Percentiles rank a stretch among this genome's conserved stretches.
Conservation (phyloP, 1,140 invertebrate genomes). For the Drosophila subobscura region DNA sequence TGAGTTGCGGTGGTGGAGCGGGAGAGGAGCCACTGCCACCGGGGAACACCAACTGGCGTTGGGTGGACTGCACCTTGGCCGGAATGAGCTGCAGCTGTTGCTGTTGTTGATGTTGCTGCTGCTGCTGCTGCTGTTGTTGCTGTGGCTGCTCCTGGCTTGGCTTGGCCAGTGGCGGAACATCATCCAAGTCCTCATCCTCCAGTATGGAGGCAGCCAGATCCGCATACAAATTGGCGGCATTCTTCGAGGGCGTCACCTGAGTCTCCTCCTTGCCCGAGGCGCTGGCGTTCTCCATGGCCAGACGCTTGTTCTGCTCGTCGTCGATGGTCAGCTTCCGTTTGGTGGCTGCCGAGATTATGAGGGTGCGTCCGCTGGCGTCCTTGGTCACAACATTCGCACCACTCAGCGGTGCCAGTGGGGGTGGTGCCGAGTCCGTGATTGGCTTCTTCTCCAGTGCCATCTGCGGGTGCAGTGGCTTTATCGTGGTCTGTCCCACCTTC, state of each 20-base stretch:
- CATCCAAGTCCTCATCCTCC: constrained; percentile 88
- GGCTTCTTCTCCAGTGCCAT: constrained; percentile 70
- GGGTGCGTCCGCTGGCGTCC: constrained; percentile 83
- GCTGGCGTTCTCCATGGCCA: constrained; percentile 63
- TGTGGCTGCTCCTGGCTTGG: constrained; percentile 56
- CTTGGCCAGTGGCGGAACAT: constrained; percentile 76
- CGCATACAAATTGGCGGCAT: constrained; percentile 89
- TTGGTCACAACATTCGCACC: constrained; percentile 72
- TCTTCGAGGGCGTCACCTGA: constrained; percentile 86
- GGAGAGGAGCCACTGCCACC: constrained; percentile 34
- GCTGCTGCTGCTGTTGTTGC: constrained; percentile 38
- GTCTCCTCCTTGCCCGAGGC: constrained; percentile 72
- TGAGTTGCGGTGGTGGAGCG: constrained; percentile 55
- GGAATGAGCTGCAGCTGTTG: constrained; percentile 62
- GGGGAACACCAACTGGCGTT: constrained; percentile 60
- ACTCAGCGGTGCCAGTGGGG: constrained; percentile 84
- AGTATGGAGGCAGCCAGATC: constrained; percentile 88
- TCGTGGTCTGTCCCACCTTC: constrained; percentile 82
- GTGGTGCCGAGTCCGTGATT: constrained; percentile 82
- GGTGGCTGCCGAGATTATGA: constrained; percentile 66
- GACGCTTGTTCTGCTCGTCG: constrained; percentile 83
- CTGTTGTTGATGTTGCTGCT: constrained; percentile 6
- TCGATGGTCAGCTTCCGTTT: constrained; percentile 84
- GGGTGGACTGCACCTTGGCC: constrained; percentile 63
- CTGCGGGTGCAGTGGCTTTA: constrained; percentile 76